Conservation (phyloP, 2,797 vertebrate species). For the Prunella strophiata region DNA sequence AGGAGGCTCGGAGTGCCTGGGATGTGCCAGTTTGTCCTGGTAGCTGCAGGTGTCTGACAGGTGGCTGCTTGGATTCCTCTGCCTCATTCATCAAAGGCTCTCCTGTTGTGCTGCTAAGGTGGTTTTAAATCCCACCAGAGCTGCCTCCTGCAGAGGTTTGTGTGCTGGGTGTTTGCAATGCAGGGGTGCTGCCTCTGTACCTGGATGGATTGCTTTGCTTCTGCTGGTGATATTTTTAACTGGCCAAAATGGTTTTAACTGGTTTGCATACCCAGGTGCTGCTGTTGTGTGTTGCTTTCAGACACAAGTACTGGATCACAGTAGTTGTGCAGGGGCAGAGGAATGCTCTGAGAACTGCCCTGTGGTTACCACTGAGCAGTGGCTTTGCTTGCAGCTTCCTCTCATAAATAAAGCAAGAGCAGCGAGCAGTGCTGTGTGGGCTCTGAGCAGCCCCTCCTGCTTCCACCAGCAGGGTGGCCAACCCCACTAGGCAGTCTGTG, state of each 20-base stretch:
- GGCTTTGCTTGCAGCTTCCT: background rate
- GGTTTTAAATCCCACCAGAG: constrained; percentile 17
- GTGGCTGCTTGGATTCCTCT: background rate
- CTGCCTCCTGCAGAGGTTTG: background rate
- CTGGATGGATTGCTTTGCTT: background rate
- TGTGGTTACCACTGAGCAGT: background rate
- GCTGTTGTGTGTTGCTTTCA: background rate
- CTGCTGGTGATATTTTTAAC: background rate
- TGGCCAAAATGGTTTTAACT: background rate
- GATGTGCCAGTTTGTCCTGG: background rate
- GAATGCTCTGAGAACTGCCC: background rate
- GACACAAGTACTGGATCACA: background rate
- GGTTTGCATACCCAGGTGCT: background rate
- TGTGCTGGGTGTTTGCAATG: background rate
- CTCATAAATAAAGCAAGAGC: background rate
- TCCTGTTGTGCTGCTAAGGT: background rate
- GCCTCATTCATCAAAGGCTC: background rate
- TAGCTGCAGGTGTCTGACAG: background rate
- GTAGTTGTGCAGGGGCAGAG: background rate
- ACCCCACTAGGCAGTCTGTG: background rate
- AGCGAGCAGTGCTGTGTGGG: accelerated
- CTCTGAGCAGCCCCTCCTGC: background rate
- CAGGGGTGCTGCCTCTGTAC: background rate
- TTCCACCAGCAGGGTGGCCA: background rate
- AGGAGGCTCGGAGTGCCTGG: background rate